Conservation (phyloP, 2,888 invertebrate species). For the Thereva nobilitata region DNA sequence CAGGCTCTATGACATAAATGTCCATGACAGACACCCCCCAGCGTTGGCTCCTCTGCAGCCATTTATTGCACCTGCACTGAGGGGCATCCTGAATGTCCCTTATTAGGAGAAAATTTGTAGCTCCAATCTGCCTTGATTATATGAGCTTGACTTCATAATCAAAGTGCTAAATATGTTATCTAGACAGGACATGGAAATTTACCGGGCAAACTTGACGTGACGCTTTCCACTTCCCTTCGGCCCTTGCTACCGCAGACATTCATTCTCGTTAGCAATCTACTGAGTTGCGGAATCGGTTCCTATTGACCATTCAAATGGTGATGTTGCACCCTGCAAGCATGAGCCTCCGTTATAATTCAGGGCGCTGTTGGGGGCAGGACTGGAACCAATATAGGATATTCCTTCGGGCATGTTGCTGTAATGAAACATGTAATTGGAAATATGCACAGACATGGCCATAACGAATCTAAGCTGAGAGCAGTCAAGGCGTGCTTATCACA, state of each 20-base stretch:
- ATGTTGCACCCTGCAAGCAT: neutral
- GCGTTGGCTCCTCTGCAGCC: too few species aligned
- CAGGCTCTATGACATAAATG: too few species aligned
- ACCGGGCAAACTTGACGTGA: conserved; percentile 8
- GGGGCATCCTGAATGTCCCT: too few species aligned
- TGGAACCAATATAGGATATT: neutral
- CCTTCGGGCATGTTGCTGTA: conserved; percentile 11
- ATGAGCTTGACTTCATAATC: neutral
- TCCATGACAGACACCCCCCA: too few species aligned
- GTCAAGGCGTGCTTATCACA: conserved; percentile 19
- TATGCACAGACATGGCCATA: conserved; percentile 13
- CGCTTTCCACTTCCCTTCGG: neutral
- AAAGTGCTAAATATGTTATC: conserved; percentile 13
- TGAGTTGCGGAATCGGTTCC: neutral
- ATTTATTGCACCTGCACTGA: too few species aligned
- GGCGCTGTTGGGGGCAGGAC: neutral
- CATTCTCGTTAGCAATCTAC: too few species aligned
- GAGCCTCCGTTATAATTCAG: neutral
- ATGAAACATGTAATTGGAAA: conserved; percentile 35
- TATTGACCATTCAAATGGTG: neutral
- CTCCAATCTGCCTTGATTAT: too few species aligned
- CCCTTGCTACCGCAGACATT: neutral
- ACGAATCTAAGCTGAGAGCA: conserved; percentile 4
- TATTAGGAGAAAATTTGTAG: too few species aligned
- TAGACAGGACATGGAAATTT: neutral